Base-by-base conservation (phyloP, 2,797 vertebrate species). In the Enteromius unitaeniatus region DNA sequence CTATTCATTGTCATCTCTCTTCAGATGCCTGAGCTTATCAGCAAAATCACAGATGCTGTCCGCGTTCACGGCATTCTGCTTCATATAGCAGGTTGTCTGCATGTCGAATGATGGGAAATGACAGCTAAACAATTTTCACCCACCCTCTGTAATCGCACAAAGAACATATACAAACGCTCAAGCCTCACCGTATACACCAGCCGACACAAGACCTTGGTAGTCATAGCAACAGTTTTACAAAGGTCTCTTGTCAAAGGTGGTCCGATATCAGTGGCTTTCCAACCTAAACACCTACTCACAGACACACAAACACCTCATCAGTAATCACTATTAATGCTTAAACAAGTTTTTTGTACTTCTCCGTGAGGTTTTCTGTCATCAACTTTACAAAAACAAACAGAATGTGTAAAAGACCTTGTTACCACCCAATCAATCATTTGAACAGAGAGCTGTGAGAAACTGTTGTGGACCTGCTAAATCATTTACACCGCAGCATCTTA, bases 221-320 rank as follows among this genome's bases (percentile, higher is more conserved):
- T 79, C 85, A 87, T 89, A 72, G 85, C 75, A 89, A 89, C 88
- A 78, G 47, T 70, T 87, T 84, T 64, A 81, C 78, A 72, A 82
- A 79, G 68, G 67, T 65, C 47, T 60, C 67, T 83, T 86, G 51
- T 78, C 82, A 78, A 62, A 86, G 68, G 47, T 45, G 40, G 40
- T 60, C 40, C 77, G 3, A 58, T 75, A 81, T 83, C 72, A 86
- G 64, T 65, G 42, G n/a, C 62, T 83, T 87, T 87, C 60, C 85
- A 85, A 81, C 55, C 69, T 31, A 84, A 64, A 62, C 49, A 75
- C 70, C 45, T 31, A 64, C 82, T 60, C 62, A 60, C 21, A 73
- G 23, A 40, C 40, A 28, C 26, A 78, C 42, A 74, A 37, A 78
- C n/a, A 60, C 13, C 1, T 6, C 13, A 60, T 37, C 53, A 78